Evolutionary conservation across 23 tunicate species (phyloP), one percentile per base, ranked within the genome.

Genomic region (Clavelina lepadiformis): DNA sequence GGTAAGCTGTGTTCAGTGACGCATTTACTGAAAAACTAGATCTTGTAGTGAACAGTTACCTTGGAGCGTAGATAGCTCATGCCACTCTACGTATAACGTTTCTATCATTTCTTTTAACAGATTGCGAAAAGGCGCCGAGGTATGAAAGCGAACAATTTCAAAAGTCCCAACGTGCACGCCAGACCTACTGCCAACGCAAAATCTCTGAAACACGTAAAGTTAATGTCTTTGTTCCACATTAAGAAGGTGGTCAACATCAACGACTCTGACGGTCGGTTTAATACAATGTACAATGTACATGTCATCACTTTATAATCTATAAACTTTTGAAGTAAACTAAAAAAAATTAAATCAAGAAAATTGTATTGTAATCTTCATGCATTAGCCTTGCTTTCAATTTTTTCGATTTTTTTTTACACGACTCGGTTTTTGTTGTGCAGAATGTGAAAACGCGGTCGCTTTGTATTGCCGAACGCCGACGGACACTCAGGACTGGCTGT

Each of bases 381-480:
- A 21, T 55, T 21, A 21, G 28, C 28, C 25, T 11, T 11, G 8
- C 28, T 13, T 55, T 15, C 13, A 11, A 8, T 20, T 8, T 15
- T 21, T 11, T 20, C n/a, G 25, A 20, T 11, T 21, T 55, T 21
- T 11, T 8, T 11, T 24, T 11, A 11, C 11, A 21, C 28, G 61
- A 24, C 22, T 31, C 19, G 13, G 27, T 19, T 19, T 18, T 8
- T 55, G n/a, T 37, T 36, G 31, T 55, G 7, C 38, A 85, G 95
- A 81, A 34, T 89, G 89, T 58, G 82, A 89, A 68, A 72, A 74
- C 46, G 83, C 83, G 7, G 44, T 89, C 51, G 59, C 89, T 22
- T 71, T 89, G 63, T 89, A 73, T 66, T 89, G 97, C 49, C 83
- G 89, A 35, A 77, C 89, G 23, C 97, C 97, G 19, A 77, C 84